These are phyloP conservation scores for Enteromius trimaculatus DNA, from an alignment of 2,797 vertebrate genomes.

Conservation along the genomic window DNA sequence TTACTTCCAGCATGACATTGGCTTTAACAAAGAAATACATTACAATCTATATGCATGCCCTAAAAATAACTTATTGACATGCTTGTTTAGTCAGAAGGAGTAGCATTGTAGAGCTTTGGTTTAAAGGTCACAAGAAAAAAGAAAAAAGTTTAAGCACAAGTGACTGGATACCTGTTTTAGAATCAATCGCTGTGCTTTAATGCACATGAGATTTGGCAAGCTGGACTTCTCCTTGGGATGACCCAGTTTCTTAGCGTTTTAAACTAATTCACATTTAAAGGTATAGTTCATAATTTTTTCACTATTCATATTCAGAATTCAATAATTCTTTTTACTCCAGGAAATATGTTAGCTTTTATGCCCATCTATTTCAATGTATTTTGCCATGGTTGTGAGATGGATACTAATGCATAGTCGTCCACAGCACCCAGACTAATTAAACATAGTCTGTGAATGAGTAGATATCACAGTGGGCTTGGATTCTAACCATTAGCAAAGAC, in stretches of 20 bases:
- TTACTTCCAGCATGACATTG: neutral
- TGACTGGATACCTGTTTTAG: slow-evolving; percentile 16
- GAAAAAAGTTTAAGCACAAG: slow-evolving; percentile 6
- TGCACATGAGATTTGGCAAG: slow-evolving; percentile 35
- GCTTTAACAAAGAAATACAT: neutral
- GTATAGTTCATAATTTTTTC: too few relatives aligned
- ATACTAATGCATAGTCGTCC: neutral
- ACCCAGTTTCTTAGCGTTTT: slow-evolving; percentile 53
- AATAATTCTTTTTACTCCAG: neutral
- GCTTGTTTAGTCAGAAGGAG: neutral
- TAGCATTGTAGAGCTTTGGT: slow-evolving; percentile 13
- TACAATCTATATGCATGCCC: slow-evolving; percentile 4
- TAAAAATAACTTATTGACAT: neutral
- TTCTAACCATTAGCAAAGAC: slow-evolving; percentile 38
- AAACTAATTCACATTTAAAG: slow-evolving; percentile 47
- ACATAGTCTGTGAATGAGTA: slow-evolving; percentile 41
- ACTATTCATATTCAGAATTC: too few relatives aligned
- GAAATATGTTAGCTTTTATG: neutral
- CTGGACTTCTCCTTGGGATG: slow-evolving; percentile 39
- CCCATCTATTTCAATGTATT: slow-evolving; percentile 8
- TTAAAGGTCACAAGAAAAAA: neutral
- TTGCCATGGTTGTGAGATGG: slow-evolving; percentile 11
- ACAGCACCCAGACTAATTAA: slow-evolving; percentile 47
- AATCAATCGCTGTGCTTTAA: slow-evolving; percentile 14
- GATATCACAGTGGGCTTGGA: slow-evolving; percentile 17